phyloP scores from a whole-genome alignment of 2,113 vertebrate genomes.

The Sylvicapra grimmia region DNA sequence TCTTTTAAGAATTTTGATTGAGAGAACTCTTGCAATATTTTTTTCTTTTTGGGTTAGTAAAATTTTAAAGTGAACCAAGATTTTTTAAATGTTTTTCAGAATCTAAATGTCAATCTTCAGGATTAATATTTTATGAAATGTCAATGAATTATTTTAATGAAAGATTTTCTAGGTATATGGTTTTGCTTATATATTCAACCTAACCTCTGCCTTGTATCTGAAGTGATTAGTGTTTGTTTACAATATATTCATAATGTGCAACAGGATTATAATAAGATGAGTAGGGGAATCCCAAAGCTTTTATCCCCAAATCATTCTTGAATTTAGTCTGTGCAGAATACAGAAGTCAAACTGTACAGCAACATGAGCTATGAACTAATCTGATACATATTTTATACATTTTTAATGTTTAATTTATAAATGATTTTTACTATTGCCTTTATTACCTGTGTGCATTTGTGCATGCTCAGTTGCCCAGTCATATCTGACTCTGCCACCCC shows the following conservation, averaged over 20 bases:
- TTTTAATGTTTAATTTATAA: not conserved
- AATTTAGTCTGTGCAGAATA: not conserved
- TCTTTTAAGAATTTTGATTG: not conserved
- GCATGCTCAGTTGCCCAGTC: not conserved
- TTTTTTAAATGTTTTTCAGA: not conserved
- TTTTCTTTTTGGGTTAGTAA: not conserved
- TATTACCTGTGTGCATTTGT: not conserved
- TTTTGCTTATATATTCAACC: not conserved
- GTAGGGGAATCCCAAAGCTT: not conserved
- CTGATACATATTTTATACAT: not conserved
- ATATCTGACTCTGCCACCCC: not conserved
- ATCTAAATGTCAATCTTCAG: not conserved
- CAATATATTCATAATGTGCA: not conserved
- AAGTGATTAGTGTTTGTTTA: not conserved
- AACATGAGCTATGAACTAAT: not conserved
- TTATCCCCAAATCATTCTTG: not conserved
- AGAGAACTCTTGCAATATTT: not conserved
- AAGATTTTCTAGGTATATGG: not conserved
- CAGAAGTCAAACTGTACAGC: not conserved
- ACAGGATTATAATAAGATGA: not conserved
- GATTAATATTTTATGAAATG: not conserved
- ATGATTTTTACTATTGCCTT: not conserved
- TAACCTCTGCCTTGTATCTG: not conserved
- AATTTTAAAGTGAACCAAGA: not conserved
- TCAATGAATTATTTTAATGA: not conserved